These are phyloP conservation scores for Datnioides undecimradiatus DNA, from an alignment of 2,113 vertebrate species.

Conservation along the genomic window DNA sequence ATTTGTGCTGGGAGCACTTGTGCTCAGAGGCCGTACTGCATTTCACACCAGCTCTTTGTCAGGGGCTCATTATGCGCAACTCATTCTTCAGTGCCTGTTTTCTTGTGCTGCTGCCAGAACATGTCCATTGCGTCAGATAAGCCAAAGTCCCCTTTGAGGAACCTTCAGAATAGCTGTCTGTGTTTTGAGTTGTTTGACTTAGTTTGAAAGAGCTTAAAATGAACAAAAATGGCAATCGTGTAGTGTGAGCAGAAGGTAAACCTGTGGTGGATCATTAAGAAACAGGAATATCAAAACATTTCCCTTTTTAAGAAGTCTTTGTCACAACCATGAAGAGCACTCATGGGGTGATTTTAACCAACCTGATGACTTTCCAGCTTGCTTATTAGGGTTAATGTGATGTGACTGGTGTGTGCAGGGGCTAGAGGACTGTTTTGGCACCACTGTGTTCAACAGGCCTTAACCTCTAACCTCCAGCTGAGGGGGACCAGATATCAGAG, in stretches of 20 bases:
- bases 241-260: neutral
- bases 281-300: conserved; percentile 8
- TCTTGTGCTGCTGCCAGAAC: conserved; percentile 49
- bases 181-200: conserved; percentile 34
- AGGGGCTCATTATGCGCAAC: conserved; percentile 43
- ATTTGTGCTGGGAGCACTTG: conserved; percentile 69
- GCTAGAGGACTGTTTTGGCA: conserved; percentile 66
- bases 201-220: conserved; percentile 21
- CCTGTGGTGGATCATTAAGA: neutral
- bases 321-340: neutral
- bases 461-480: conserved; percentile 80
- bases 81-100: conserved; percentile 49
- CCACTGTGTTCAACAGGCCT: conserved; percentile 67
- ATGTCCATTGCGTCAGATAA: conserved; percentile 40
- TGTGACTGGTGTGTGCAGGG: conserved; percentile 36
- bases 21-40: conserved; percentile 43
- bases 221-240: neutral
- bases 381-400: conserved; percentile 38
- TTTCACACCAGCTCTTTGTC: conserved; percentile 76
- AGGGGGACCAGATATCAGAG: conserved; percentile 67
- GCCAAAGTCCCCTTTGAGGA: conserved; percentile 8
- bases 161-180: conserved; percentile 16
- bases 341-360: conserved; percentile 1
- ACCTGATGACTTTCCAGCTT: conserved; percentile 21
- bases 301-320: neutral